Percentiles rank a stretch among this genome's conserved stretches.
These are phyloP conservation scores for Papilio glaucus DNA, from an alignment of 1,140 invertebrate genomes.

Conservation along the genomic window DNA sequence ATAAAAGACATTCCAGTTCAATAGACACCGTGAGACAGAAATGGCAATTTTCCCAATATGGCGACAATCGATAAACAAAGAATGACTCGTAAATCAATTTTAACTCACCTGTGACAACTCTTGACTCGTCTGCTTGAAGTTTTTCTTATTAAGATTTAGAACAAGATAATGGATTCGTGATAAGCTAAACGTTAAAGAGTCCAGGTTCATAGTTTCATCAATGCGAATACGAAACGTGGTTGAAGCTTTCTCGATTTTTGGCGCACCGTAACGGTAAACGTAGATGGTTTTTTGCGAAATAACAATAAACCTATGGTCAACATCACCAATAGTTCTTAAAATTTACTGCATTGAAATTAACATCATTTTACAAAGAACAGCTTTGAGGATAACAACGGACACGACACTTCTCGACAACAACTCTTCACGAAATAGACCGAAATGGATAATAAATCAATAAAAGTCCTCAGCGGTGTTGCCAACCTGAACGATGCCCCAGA, in stretches of 20 bases:
- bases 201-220: slow-evolving; percentile 99
- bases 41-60: slow-evolving; percentile 67
- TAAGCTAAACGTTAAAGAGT: slow-evolving; percentile 98
- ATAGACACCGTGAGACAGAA: not conserved
- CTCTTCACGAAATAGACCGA: slow-evolving; percentile 11
- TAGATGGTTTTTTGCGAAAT: slow-evolving; percentile 75
- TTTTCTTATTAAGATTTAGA: slow-evolving; percentile 97
- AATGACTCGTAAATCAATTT: slow-evolving; percentile 49
- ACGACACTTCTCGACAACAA: slow-evolving; percentile 51
- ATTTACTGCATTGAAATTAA: slow-evolving; percentile 71
- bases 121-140: slow-evolving; percentile 93
- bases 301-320: slow-evolving; percentile 75
- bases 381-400: slow-evolving; percentile 42
- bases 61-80: slow-evolving; percentile 78
- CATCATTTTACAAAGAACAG: slow-evolving; percentile 68
- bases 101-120: slow-evolving; percentile 85
- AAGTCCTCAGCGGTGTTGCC: not conserved
- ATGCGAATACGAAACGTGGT: slow-evolving; percentile 86
- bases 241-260: slow-evolving; percentile 88
- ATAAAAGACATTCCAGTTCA: too few species aligned
- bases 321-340: slow-evolving; percentile 76
- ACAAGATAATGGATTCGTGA: slow-evolving; percentile 98
- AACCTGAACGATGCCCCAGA: too few species aligned
- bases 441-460: not conserved
- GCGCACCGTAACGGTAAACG: slow-evolving; percentile 71